phyloP scores from a whole-genome alignment of 2,797 vertebrate species.

The Enoplosus armatus region DNA sequence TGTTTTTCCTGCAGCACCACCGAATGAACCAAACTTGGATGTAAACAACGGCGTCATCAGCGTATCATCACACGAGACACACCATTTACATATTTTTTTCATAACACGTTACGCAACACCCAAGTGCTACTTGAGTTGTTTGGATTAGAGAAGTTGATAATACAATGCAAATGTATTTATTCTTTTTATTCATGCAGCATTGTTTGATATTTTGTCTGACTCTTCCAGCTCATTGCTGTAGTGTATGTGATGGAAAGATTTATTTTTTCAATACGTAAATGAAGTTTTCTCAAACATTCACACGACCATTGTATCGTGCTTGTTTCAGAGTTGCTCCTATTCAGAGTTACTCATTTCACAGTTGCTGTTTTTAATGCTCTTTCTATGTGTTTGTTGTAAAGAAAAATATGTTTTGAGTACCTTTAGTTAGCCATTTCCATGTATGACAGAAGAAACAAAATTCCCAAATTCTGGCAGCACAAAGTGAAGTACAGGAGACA shows the following conservation, averaged over 20 bases:
- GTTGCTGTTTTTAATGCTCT: too few relatives aligned
- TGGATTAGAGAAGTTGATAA: neutral
- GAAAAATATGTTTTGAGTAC: too few relatives aligned
- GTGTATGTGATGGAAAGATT: neutral
- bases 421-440: neutral
- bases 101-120: conserved; percentile 27
- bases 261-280: neutral
- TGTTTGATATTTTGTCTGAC: neutral
- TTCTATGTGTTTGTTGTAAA: too few relatives aligned
- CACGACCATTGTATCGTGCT: neutral
- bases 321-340: neutral
- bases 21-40: neutral
- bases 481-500: too few relatives aligned
- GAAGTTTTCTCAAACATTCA: neutral
- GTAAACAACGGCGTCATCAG: conserved; percentile 49
- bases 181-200: neutral
- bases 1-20: conserved; percentile 28
- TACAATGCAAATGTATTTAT: conserved; percentile 1
- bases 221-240: neutral
- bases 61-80: neutral
- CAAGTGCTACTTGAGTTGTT: neutral
- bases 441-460: too few relatives aligned
- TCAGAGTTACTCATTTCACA: neutral
- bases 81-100: conserved; percentile 14
- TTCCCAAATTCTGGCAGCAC: too few relatives aligned